phyloP scores from a whole-genome alignment of 2,888 invertebrate genomes.

The Euclidia mi region DNA sequence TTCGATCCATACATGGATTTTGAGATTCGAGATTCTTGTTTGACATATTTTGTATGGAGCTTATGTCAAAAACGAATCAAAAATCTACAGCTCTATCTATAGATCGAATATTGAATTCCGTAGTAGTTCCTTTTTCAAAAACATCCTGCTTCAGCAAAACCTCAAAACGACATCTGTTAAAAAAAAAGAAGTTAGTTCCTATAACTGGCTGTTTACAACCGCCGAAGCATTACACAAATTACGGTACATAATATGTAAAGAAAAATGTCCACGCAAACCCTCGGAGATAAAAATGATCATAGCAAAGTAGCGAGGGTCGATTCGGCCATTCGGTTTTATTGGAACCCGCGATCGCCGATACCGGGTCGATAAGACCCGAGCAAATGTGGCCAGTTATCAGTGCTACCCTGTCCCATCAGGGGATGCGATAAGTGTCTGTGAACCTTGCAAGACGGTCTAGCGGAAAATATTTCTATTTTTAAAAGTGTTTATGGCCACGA shows the following conservation, averaged over 20 bases:
- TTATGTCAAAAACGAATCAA: no score
- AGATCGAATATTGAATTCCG: no score
- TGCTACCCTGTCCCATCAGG: slow-evolving; percentile 43
- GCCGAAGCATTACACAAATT: slow-evolving; percentile 3
- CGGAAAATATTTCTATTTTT: slow-evolving; percentile 19
- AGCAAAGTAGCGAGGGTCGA: slow-evolving; percentile 53
- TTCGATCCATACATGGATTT: no score
- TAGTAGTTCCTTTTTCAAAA: no score
- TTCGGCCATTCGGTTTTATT: slow-evolving; percentile 73
- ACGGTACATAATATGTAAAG: slow-evolving; percentile 19
- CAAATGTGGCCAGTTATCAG: slow-evolving; percentile 58
- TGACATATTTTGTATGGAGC: no score
- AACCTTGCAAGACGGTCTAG: slow-evolving; percentile 32
- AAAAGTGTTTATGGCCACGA: background rate
- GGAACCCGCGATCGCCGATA: slow-evolving; percentile 65
- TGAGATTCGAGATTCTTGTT: no score
- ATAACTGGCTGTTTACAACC: no score
- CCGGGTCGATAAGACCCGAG: slow-evolving; percentile 53
- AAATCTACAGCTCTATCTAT: no score
- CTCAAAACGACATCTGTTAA: no score
- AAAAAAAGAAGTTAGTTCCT: no score
- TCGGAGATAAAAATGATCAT: slow-evolving; percentile 75
- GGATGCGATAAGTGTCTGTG: slow-evolving; percentile 45
- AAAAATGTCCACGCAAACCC: slow-evolving; percentile 42
- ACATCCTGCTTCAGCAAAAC: no score